A percentile compares a stretch with the other conserved stretches of the same genome.
Evolutionary conservation across 2,888 invertebrate species (phyloP).

Genomic region (Gasteruption jaculator): DNA sequence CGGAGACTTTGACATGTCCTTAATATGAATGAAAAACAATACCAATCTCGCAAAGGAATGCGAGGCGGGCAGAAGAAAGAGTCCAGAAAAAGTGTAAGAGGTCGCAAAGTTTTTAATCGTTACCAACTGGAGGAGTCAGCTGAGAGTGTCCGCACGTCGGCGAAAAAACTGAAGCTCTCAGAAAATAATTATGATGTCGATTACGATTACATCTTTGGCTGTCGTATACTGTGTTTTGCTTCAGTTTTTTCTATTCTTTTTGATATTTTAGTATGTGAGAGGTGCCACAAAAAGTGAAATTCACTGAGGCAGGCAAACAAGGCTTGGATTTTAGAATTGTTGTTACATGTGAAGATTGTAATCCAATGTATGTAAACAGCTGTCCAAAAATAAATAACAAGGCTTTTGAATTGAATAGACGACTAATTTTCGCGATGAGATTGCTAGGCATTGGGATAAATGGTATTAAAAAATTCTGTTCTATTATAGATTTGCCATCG

Average conservation of each 20-base stretch:
- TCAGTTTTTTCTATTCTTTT: neutral
- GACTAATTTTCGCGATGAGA: neutral
- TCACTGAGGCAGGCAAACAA: conserved; percentile 1
- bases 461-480: neutral
- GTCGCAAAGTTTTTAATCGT: too few relatives aligned
- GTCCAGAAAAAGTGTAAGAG: too few relatives aligned
- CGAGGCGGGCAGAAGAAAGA: too few relatives aligned
- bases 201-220: neutral
- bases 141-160: too few relatives aligned
- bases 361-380: neutral
- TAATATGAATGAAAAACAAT: too few relatives aligned
- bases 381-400: too few relatives aligned
- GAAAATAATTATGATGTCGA: neutral
- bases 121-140: too few relatives aligned
- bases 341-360: conserved; percentile 1
- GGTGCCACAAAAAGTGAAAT: conserved; percentile 1
- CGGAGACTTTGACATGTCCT: too few relatives aligned
- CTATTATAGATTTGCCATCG: neutral
- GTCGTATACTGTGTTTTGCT: neutral
- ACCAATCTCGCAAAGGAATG: too few relatives aligned
- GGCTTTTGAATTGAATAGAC: neutral
- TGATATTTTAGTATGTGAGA: too few relatives aligned
- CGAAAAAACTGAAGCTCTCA: too few relatives aligned
- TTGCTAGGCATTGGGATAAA: conserved; percentile 1
- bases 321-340: neutral